Evolutionary conservation across 2,888 invertebrate genomes (phyloP), one percentile per base, ranked within the genome.

Genomic region (Scaptomyza flava): DNA sequence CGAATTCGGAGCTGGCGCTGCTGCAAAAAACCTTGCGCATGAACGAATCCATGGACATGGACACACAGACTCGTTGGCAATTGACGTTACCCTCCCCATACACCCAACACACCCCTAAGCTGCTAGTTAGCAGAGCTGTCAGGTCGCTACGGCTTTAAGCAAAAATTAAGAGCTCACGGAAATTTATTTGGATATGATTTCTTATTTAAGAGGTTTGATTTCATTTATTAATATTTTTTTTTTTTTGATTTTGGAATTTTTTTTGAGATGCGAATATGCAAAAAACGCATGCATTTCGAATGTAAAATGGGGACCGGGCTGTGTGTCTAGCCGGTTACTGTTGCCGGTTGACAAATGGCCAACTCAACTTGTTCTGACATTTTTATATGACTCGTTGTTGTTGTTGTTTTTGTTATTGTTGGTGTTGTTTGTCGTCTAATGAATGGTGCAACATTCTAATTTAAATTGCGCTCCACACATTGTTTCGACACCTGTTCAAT

Each of bases 31-130:
- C 90, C 90, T 90, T 90, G 90, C 90, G 90, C 90, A 90, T 90
- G 90, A 90, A 91, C 90, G 89, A 85, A 89, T 90, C 90, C 90
- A 90, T 91, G 90, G 90, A 90, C 90, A 89, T 81, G 80, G 83
- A 75, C 77, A 87, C 68, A 70, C 76, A 41, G 41, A 76, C 77
- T 54, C 68, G 64, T 57, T 53, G 57, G 58, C 63, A 64, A 46
- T 57, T 34, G 43, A 27, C 47, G 23, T 42, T 36, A 31, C 20
- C 54, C n/a, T 34, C 14, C 50, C 38, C 67, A 48, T n/a, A 8
- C 36, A 6, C 38, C 53, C 6, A 48, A 9, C 23, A n/a, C 9
- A 9, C 14, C 12, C 45, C 14, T 9, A 9, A 31, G 31, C 31
- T 34, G 36, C 52, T 43, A 41, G 51, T 42, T 59, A 38, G 43